Evolutionary conservation across 2,888 invertebrate genomes (phyloP).

Genomic region (Eucera pruinosa): DNA sequence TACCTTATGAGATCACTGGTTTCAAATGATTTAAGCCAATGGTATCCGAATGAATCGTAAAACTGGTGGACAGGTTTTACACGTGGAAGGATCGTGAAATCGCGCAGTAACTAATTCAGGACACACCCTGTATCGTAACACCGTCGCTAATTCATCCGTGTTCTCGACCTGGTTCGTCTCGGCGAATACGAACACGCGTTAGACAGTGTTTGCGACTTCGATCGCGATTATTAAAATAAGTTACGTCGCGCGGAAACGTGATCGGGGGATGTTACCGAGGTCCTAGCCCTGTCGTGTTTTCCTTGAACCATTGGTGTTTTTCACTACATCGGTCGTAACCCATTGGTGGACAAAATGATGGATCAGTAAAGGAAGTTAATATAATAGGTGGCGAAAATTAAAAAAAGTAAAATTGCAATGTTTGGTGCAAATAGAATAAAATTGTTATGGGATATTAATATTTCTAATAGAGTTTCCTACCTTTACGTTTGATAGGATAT

Average conservation of each 20-base stretch:
- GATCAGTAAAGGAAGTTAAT: too few relatives aligned
- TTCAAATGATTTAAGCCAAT: too few relatives aligned
- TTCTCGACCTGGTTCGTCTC: constrained; percentile 71
- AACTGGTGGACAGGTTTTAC: background rate
- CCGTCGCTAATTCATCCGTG: constrained; percentile 71
- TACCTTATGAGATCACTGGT: too few relatives aligned
- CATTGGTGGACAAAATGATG: too few relatives aligned
- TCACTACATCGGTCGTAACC: too few relatives aligned
- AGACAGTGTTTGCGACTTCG: constrained; percentile 26
- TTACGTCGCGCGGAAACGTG: constrained; percentile 17
- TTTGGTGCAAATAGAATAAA: too few relatives aligned
- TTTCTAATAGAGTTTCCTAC: too few relatives aligned
- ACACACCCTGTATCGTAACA: constrained; percentile 57
- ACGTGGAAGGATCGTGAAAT: constrained; percentile 21
- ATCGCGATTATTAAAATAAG: constrained; percentile 45
- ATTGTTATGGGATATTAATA: too few relatives aligned
- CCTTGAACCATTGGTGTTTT: background rate
- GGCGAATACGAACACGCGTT: constrained; percentile 40
- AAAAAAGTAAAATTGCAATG: too few relatives aligned
- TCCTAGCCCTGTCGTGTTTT: background rate
- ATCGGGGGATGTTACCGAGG: background rate
- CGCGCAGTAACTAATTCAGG: constrained; percentile 36
- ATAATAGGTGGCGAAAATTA: too few relatives aligned
- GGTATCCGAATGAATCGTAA: background rate
- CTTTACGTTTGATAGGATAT: too few relatives aligned